phyloP scores from a whole-genome alignment of 2,797 vertebrate species.

The Pangasius djambal region DNA sequence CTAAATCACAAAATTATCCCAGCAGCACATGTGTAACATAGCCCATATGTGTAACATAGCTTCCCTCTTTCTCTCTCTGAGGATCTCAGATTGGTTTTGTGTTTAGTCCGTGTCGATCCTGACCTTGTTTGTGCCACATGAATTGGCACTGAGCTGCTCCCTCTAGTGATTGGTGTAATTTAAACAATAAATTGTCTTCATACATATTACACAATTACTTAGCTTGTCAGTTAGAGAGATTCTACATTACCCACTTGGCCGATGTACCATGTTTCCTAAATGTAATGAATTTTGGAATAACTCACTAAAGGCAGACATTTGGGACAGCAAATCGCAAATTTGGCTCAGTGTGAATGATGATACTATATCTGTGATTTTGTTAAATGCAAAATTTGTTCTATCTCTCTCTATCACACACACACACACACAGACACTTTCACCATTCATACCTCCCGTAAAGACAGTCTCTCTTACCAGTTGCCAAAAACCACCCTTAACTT shows the following conservation, averaged over 20 bases:
- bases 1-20: constrained; percentile 48
- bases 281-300: background rate
- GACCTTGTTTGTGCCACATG: background rate
- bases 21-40: constrained; percentile 2
- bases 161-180: constrained; percentile 28
- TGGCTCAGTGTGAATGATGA: constrained; percentile 22
- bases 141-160: background rate
- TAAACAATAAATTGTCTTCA: constrained; percentile 24
- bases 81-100: background rate
- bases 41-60: background rate
- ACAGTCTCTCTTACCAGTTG: constrained; percentile 2
- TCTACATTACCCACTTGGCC: background rate
- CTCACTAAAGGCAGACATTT: background rate
- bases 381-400: background rate
- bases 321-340: background rate
- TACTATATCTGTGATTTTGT: constrained; percentile 10
- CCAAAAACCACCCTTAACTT: constrained; percentile 22
- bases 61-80: background rate
- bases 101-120: constrained; percentile 24
- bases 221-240: constrained; percentile 22
- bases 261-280: background rate
- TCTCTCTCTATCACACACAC: background rate
- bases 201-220: constrained; percentile 21
- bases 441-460: constrained; percentile 9
- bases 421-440: background rate